Evolutionary conservation across 2,113 vertebrate genomes (phyloP), one percentile per base, ranked within the genome.

Genomic region (Micromys minutus): DNA sequence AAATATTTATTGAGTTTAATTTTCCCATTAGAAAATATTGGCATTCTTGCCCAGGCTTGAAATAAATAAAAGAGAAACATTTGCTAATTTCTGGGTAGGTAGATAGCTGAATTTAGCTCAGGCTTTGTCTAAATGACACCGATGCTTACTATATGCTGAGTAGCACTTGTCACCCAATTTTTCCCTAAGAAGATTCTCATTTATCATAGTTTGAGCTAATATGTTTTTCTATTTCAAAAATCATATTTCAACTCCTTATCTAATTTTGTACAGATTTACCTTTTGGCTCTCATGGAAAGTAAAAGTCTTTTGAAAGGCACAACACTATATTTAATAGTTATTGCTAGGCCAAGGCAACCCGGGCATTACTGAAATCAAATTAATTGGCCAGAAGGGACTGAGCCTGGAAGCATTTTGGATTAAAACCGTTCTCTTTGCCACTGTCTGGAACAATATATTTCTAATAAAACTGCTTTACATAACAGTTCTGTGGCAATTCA

Each of bases 251-350:
- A 47, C 24, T 93, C 94, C 47, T 96, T 84, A 29, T 95, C 87
- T 55, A 97, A 88, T 71, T 98, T 97, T 97, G 61, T 85, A n/a
- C 92, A 96, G 97, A 90, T 97, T 92, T 98, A 98, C 85, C 84
- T 95, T 95, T 90, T 90, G 87, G 65, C 63, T 95, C 36, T 96
- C 17, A 65, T 47, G 83, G 96, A 94, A 97, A 96, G 87, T 95
- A 97, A 97, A 98, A 98, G 95, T 96, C 97, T 96, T 97, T 57
- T 42, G 11, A 92, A 94, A 11, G 19, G 47, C 74, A 77, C 39
- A 52, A 74, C 47, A 42, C 59, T 83, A 45, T 61, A 96, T 87
- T 57, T 90, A 96, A 80, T 21, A 52, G 96, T 36, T 96, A 67
- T 95, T 95, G 45, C 84, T 75, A 83, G 29, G 80, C n/a, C 85